Base-by-base conservation (phyloP, 2,888 invertebrate genomes). In the Drosophila tanythrix region DNA sequence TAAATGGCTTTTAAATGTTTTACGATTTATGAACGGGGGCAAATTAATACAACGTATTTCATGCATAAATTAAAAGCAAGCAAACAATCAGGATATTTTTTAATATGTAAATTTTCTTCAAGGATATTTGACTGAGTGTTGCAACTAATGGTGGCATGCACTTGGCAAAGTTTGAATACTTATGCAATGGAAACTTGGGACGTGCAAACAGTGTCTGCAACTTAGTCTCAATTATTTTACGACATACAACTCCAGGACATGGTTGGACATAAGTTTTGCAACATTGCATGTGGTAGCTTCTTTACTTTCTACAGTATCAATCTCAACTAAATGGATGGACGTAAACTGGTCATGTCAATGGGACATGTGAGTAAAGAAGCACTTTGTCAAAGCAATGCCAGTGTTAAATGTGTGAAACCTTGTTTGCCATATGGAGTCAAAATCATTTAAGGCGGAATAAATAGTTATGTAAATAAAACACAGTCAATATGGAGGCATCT, bases 391-490 rank as follows among this genome's bases (percentile, higher is more conserved):
- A 58, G 40, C 43, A 29, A 46, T 31, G 31, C 48, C 18, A 13
- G 52, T 21, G 21, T n/a, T 48, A 1, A 46, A 52, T 58, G 43
- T 57, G 21, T 35, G 15, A 43, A 21, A 21, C 29, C 15, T 21
- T 25, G 27, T 33, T 50, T 68, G 27, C 63, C 46, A 57, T 36
- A 58, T 64, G 31, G n/a, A 31, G 31, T 27, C 11, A 33, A 48
- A 29, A 48, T n/a, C 31, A 35, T 60, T 55, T 55, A 2, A 35
- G 6, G 31, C 21, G 1, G 0, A 21, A 7, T n/a, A 67, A 48
- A 33, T 36, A 3, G 27, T 13, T 15, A 68, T 48, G 61, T 36
- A 71, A 53, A 55, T 58, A 46, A n/a, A 48, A 21, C 15, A 11
- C 33, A n/a, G 2, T 15, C 8, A 46, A 36, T 13, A 35, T 53